phyloP scores from a whole-genome alignment of 2,113 vertebrate genomes.

The Eudyptes chrysolophus region DNA sequence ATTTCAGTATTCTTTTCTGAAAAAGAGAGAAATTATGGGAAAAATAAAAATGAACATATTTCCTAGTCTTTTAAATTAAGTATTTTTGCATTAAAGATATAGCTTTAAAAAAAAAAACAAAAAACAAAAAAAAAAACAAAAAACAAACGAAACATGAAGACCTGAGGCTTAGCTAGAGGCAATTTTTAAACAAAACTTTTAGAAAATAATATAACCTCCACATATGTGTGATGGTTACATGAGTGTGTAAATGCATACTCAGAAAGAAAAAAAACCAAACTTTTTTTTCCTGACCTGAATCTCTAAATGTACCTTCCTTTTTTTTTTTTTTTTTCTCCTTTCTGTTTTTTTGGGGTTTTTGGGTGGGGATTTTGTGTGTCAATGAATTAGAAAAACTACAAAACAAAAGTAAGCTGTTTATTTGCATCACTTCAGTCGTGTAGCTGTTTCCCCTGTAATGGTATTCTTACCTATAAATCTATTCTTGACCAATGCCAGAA shows the following conservation, averaged over 20 bases:
- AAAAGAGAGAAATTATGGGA: neutral
- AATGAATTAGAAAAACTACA: neutral
- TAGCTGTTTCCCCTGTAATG: neutral
- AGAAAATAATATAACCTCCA: neutral
- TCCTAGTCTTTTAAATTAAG: neutral
- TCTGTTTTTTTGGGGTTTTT: too few species aligned
- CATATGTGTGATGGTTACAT: neutral
- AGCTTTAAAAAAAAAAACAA: neutral
- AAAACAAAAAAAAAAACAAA: too few species aligned
- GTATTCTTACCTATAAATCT: neutral
- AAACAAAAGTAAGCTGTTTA: neutral
- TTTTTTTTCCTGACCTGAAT: neutral
- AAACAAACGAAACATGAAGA: neutral
- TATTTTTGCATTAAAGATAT: neutral
- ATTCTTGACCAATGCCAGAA: neutral
- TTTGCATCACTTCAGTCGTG: neutral
- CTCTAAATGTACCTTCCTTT: fast-evolving
- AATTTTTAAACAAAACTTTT: neutral
- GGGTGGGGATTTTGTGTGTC: fast-evolving
- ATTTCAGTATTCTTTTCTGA: neutral
- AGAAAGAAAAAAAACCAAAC: neutral
- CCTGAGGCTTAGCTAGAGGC: neutral
- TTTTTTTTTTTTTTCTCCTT: too few species aligned
- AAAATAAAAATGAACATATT: neutral
- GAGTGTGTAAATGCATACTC: neutral